Percentiles rank a stretch among this genome's conserved stretches.
Evolutionary conservation across 2,888 invertebrate genomes (phyloP).

Genomic region (Anodontia alba): DNA sequence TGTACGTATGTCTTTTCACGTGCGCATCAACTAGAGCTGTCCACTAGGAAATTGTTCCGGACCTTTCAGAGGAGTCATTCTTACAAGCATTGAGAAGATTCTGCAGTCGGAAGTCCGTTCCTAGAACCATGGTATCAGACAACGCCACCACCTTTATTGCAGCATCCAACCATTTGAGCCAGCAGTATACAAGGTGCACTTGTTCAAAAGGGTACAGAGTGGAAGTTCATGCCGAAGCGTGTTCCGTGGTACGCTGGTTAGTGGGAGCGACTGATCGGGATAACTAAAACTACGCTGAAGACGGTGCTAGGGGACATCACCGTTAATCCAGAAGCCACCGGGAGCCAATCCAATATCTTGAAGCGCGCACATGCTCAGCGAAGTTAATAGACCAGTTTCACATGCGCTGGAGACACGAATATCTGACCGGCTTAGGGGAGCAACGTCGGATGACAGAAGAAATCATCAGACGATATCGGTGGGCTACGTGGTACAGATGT

Average conservation of each 20-base stretch:
- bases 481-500: slow-evolving; percentile 42
- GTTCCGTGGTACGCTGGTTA: slow-evolving; percentile 61
- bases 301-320: slow-evolving; percentile 43
- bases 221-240: slow-evolving; percentile 51
- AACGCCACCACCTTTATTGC: slow-evolving; percentile 52
- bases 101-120: slow-evolving; percentile 35
- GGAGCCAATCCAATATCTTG: no score
- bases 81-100: slow-evolving; percentile 47
- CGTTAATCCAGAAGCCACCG: no score
- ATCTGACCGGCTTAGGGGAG: slow-evolving; percentile 38
- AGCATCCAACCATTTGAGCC: slow-evolving; percentile 29
- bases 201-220: slow-evolving; percentile 24
- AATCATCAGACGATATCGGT: slow-evolving; percentile 24
- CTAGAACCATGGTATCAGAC: slow-evolving; percentile 48
- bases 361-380: no score
- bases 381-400: slow-evolving; percentile 38
- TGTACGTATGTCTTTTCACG: no score
- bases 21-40: slow-evolving; percentile 52
- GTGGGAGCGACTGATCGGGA: slow-evolving; percentile 58
- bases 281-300: slow-evolving; percentile 44
- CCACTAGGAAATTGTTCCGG: slow-evolving; percentile 49
- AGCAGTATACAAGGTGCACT: slow-evolving; percentile 22
- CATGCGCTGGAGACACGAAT: slow-evolving; percentile 41
- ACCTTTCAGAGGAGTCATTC: slow-evolving; percentile 38
- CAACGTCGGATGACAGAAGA: slow-evolving; percentile 19